A percentile compares a stretch with the other conserved stretches of the same genome.
Conservation (phyloP, 2,797 vertebrate genomes). For the Margarornis squamiger region DNA sequence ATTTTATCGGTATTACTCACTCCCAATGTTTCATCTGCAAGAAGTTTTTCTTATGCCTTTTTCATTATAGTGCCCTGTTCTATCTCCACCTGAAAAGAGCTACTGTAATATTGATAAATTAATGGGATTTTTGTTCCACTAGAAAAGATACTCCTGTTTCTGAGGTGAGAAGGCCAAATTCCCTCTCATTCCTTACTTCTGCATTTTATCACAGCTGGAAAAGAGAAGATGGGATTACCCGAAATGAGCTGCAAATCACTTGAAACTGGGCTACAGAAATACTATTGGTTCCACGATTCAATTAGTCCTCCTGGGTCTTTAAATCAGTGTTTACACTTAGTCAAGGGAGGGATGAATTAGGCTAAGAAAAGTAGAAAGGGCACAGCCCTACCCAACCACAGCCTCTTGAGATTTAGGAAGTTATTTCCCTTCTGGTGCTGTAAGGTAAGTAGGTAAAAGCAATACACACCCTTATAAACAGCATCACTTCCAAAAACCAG, state of each 20-base stretch:
- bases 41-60: background rate
- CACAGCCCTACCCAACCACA: slow-evolving; percentile 3
- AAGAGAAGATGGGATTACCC: slow-evolving; percentile 16
- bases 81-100: background rate
- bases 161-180: background rate
- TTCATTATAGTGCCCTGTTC: background rate
- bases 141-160: background rate
- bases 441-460: slow-evolving; percentile 4
- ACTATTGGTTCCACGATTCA: slow-evolving; percentile 62
- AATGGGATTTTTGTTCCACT: background rate
- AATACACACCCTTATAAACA: background rate
- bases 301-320: slow-evolving; percentile 58
- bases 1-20: background rate
- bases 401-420: slow-evolving; percentile 56
- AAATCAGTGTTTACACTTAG: slow-evolving; percentile 68
- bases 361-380: slow-evolving; percentile 62
- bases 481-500: slow-evolving; percentile 38
- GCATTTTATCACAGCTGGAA: slow-evolving; percentile 42
- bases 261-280: slow-evolving; percentile 68
- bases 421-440: slow-evolving; percentile 41
- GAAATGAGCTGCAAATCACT: slow-evolving; percentile 61
- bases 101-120: background rate
- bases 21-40: background rate
- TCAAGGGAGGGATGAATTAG: slow-evolving; percentile 32
- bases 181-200: slow-evolving; percentile 28